Percentiles rank a stretch among this genome's conserved stretches.
Conservation (phyloP, 2,113 vertebrate species). For the Brienomyrus brachyistius region DNA sequence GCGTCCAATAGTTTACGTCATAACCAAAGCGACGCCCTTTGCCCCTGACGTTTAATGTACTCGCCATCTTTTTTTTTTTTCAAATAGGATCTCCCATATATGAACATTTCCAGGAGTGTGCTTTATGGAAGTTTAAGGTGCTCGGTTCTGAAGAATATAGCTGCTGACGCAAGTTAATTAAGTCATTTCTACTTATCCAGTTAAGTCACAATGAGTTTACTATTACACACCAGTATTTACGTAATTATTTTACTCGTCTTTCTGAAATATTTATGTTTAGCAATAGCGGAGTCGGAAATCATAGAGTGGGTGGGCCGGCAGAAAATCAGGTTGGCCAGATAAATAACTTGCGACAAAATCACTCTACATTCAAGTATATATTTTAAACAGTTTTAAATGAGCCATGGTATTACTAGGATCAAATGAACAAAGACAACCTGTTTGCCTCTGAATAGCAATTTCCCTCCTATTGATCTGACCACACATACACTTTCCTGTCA, state of each 20-base stretch:
- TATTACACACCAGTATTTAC: neutral
- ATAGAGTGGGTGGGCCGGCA: neutral
- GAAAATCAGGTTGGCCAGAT: neutral
- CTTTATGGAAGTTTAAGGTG: neutral
- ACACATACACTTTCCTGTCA: neutral
- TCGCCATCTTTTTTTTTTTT: neutral
- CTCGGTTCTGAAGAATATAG: neutral
- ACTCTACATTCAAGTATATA: neutral
- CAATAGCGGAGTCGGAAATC: neutral
- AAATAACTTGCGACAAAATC: neutral
- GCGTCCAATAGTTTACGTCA: neutral
- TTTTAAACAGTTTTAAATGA: neutral
- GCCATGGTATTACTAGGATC: neutral
- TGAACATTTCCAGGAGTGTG: neutral
- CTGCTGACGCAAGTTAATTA: neutral
- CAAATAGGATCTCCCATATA: neutral
- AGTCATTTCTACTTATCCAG: neutral
- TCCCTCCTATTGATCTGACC: neutral
- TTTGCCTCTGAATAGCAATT: neutral
- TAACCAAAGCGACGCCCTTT: neutral
- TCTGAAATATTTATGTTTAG: neutral
- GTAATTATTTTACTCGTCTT: neutral
- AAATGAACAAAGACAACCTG: neutral
- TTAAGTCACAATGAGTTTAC: neutral
- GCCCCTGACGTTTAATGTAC: conserved; percentile 1